Evolutionary conservation across 2,888 invertebrate genomes (phyloP), one percentile per base, ranked within the genome.

Genomic region (Andrena bucephala): DNA sequence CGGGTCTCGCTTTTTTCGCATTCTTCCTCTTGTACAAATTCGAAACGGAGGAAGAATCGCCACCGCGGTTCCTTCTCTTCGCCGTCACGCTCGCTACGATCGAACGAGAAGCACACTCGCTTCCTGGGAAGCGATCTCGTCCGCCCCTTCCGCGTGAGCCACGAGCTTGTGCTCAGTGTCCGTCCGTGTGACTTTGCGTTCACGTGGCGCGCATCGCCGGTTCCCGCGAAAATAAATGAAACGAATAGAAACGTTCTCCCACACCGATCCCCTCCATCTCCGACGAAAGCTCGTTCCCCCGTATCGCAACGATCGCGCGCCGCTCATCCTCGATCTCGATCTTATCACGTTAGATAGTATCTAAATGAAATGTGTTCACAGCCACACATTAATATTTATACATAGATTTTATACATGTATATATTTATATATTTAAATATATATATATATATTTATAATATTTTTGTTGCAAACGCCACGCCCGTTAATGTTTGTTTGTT

Each of bases 361-460:
- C 85, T 88, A 88, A 81, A 88, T 88, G 91, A 93, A 93, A 93
- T 93, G 92, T 93, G 93, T 93, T 94, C 94, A 94, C 94, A 94
- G 94, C 94, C 94, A 94, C 94, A 93, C 93, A 94, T 94, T 92
- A 93, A 93, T 92, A 87, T 82, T 81, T 87, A 87, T 85, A 77
- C 84, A 80, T 84, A 82, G 52, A 79, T 84, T 86, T 82, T 42
- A 42, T 42, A 70, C 70, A 71, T 48, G 67, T 74, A 52, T 78
- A 79, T 57, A 24, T 57, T 57, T 84, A 68, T 75, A 65, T 81
- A 77, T 59, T 50, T 81, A 74, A 54, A 78, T 77, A 77, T 71
- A 77, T 83, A 62, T 81, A 54, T 82, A 82, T 77, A 80, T 77
- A 80, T 75, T 81, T 85, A 72, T 80, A 80, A 77, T 79, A 83